A percentile compares a stretch with the other conserved stretches of the same genome.
phyloP scores from a whole-genome alignment of 2,113 vertebrate species.

The Passer domesticus region DNA sequence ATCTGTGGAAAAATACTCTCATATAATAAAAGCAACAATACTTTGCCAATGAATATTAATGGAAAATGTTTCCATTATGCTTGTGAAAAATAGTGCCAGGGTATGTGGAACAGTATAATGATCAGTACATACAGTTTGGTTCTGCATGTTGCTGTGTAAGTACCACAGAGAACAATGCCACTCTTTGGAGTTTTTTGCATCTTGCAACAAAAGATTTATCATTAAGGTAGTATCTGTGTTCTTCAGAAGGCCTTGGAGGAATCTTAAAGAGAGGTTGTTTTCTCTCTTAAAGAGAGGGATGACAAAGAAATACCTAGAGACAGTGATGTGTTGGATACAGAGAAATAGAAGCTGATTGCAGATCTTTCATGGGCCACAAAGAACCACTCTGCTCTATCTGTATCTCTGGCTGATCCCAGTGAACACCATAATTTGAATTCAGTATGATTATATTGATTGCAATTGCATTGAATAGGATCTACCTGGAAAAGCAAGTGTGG shows the following conservation, averaged over 20 bases:
- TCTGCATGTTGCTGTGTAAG: not conserved
- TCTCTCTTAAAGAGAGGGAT: not conserved
- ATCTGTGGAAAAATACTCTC: not conserved
- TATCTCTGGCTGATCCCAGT: not conserved
- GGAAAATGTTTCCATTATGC: not conserved
- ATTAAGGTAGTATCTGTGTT: not conserved
- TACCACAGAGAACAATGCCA: not conserved
- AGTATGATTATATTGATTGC: not conserved
- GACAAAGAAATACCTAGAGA: not conserved
- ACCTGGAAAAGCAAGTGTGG: not conserved
- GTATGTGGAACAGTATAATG: not conserved
- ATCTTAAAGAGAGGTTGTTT: not conserved
- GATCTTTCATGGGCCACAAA: not conserved
- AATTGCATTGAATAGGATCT: not conserved
- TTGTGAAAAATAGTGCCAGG: not conserved
- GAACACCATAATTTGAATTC: not conserved
- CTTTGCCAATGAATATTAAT: not conserved
- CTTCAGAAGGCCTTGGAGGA: not conserved
- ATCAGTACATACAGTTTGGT: rapidly evolving
- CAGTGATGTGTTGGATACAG: rapidly evolving
- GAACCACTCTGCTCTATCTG: not conserved
- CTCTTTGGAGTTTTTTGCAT: not conserved
- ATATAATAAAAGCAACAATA: not conserved
- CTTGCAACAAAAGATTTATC: not conserved
- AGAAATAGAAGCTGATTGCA: not conserved